phyloP scores from a whole-genome alignment of 2,888 invertebrate genomes.

The Hoplodrina blanda region DNA sequence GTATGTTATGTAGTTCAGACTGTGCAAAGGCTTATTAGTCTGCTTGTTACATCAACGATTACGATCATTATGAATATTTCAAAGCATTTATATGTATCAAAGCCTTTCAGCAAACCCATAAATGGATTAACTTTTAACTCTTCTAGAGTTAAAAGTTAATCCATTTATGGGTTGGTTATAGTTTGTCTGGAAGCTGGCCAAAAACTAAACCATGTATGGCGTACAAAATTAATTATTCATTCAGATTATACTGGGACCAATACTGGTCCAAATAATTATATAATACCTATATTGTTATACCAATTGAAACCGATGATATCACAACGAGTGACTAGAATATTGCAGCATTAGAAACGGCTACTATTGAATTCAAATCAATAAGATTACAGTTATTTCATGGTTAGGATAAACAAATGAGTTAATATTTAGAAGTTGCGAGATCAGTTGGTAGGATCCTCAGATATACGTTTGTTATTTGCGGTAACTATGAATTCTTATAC shows the following conservation, averaged over 20 bases:
- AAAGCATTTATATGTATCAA: background rate
- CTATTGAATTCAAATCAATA: conserved; percentile 9
- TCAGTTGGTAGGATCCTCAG: background rate
- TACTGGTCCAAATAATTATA: background rate
- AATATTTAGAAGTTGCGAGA: background rate
- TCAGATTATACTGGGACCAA: background rate
- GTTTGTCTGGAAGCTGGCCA: background rate
- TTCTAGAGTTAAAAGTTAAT: background rate
- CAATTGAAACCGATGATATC: conserved; percentile 13
- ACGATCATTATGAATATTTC: background rate
- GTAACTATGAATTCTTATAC: background rate
- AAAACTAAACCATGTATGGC: background rate
- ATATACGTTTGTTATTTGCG: background rate
- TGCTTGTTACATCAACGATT: background rate
- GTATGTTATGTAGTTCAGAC: conserved; percentile 1
- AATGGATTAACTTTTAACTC: no score
- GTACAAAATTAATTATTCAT: background rate
- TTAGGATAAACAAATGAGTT: conserved; percentile 23
- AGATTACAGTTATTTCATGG: background rate
- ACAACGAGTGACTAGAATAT: conserved; percentile 7
- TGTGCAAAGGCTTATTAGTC: conserved; percentile 1
- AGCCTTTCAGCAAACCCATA: background rate
- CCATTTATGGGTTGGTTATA: background rate
- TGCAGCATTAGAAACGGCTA: background rate
- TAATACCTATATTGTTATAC: background rate